Evolutionary conservation across 37 sponge, comb jelly and placozoan genomes (phyloP).

Genomic region (Hormiphora californensis): DNA sequence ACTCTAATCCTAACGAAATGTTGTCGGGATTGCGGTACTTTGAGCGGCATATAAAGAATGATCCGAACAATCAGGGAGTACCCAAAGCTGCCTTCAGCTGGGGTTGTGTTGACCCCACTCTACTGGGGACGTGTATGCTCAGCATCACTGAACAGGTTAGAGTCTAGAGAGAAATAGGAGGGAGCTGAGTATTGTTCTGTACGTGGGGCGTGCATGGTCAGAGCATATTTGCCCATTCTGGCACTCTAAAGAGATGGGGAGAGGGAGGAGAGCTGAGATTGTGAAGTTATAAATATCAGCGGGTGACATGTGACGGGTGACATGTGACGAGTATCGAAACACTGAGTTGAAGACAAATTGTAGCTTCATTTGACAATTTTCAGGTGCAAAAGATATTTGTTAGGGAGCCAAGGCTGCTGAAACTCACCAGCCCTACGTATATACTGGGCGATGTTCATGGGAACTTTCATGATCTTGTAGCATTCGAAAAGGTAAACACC

Average conservation of each 20-base stretch:
- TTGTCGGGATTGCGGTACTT: constrained; percentile 83
- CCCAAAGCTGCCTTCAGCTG: constrained; percentile 78
- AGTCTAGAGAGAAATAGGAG: not conserved
- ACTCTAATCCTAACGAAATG: constrained; percentile 83
- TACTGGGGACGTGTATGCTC: constrained; percentile 73
- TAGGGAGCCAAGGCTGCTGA: constrained; percentile 69
- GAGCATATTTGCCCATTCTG: too few relatives aligned
- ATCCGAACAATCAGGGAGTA: constrained; percentile 65
- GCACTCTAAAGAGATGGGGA: too few relatives aligned
- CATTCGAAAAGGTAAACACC: constrained; percentile 79
- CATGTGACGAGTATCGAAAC: too few relatives aligned
- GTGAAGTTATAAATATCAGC: too few relatives aligned
- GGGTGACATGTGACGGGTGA: too few relatives aligned
- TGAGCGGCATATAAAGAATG: constrained; percentile 73
- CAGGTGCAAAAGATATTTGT: constrained; percentile 67
- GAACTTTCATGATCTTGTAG: constrained; percentile 85
- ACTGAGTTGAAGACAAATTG: too few relatives aligned
- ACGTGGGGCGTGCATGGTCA: too few relatives aligned
- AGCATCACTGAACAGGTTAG: constrained; percentile 49
- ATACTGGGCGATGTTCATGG: constrained; percentile 93
- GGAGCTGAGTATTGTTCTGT: too few relatives aligned
- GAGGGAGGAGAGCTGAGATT: too few relatives aligned
- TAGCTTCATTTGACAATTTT: too few relatives aligned
- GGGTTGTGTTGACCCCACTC: constrained; percentile 79
- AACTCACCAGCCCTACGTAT: constrained; percentile 70